These are phyloP conservation scores for Tamias sibiricus DNA, from an alignment of 2,113 vertebrate genomes.

Conservation along the genomic window DNA sequence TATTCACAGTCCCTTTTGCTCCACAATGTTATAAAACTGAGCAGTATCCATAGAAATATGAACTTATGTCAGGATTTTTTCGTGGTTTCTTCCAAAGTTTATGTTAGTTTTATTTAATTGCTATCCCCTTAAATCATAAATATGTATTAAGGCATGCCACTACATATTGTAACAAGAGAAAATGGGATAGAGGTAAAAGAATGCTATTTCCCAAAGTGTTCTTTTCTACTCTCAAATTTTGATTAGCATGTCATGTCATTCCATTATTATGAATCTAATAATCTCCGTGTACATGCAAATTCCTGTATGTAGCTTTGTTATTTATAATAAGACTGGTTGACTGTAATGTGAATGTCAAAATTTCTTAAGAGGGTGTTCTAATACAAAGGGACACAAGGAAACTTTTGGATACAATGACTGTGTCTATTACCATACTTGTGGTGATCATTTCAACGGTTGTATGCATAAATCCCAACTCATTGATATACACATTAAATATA, in stretches of 20 bases:
- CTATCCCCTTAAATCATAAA: neutral
- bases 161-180: neutral
- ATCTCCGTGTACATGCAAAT: neutral
- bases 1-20: neutral
- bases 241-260: neutral
- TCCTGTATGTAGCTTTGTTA: neutral
- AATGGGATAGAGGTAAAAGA: neutral
- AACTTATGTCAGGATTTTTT: neutral
- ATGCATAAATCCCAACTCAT: neutral
- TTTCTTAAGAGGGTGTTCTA: neutral
- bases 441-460: neutral
- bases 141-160: neutral
- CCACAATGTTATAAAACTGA: neutral
- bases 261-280: slow-evolving; percentile 8
- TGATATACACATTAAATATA: neutral
- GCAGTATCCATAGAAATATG: neutral
- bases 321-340: neutral
- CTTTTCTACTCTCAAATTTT: neutral
- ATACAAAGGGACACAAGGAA: neutral
- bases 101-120: slow-evolving; percentile 9
- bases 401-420: neutral
- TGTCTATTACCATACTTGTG: neutral
- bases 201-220: neutral
- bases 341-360: neutral
- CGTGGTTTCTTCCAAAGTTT: neutral